These are phyloP conservation scores for Epinotia ramella DNA, from an alignment of 2,888 invertebrate species.

Conservation along the genomic window DNA sequence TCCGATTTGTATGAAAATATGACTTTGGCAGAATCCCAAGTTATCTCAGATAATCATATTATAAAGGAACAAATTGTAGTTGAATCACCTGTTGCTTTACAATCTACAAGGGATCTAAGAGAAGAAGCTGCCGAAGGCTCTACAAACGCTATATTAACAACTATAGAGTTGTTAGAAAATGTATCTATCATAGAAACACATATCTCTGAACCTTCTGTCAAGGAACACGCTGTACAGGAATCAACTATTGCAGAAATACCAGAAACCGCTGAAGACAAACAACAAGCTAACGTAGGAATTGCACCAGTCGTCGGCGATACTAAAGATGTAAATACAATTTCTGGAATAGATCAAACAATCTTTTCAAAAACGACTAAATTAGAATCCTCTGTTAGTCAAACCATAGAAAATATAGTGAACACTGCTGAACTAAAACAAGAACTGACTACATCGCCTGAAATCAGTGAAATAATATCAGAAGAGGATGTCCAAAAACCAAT, in stretches of 20 bases:
- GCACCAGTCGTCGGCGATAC: neutral
- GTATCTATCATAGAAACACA: neutral
- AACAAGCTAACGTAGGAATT: neutral
- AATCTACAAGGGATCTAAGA: neutral
- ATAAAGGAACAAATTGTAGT: neutral
- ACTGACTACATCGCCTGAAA: neutral
- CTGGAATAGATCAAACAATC: neutral
- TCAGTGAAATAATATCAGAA: neutral
- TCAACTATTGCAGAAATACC: neutral
- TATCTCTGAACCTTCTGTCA: neutral
- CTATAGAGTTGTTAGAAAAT: neutral
- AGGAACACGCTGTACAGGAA: neutral
- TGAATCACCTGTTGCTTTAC: neutral
- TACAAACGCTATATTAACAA: neutral
- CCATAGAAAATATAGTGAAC: neutral
- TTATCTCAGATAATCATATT: neutral
- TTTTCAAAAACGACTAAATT: neutral
- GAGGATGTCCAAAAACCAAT: conserved; percentile 16
- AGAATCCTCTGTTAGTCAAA: neutral
- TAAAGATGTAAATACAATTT: neutral
- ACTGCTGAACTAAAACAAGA: conserved; percentile 4
- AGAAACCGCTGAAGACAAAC: neutral
- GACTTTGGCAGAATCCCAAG: neutral
- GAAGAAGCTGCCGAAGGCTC: neutral
- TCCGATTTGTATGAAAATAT: neutral